Base-by-base conservation (phyloP, 2,797 vertebrate genomes). In the Toxotes lorentzi region DNA sequence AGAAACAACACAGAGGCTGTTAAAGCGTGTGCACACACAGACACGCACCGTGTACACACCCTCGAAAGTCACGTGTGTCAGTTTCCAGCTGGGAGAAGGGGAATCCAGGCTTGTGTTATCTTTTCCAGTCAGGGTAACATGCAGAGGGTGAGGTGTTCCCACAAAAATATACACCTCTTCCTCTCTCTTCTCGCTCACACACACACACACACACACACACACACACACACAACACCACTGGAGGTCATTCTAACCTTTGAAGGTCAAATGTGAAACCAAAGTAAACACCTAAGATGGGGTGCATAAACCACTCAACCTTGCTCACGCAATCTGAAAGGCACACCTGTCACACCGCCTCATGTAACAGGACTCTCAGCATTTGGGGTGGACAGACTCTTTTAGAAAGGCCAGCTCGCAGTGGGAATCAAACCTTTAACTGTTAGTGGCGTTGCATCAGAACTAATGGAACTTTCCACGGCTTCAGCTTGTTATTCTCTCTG, bases 121-220 rank as follows among this genome's bases (percentile, higher is more conserved):
- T 87, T 95, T 95, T 93, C 92, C 92, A 93, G 84, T 89, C 86
- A 79, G 82, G 79, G 86, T 83, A 85, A 85, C 53, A 70, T 77
- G 83, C 90, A 82, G 89, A 60, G 92, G 90, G 64, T 89, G 88
- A 95, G 87, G 88, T 92, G 86, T 91, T 93, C 90, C 89, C 89
- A 92, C 87, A 86, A 89, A 93, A 94, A 93, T 91, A 94, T 87
- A 88, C 90, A 92, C 84, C 82, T 94, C 91, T 94, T 94, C 89
- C 93, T 84, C 88, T 86, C 67, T 34, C 53, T 45, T 17, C 57
- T 41, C 59, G 70, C 50, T 61, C 77, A 75, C 61, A 78, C 76
- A 87, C 81, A 65, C 76, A 79, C 69, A 66, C 81, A 78, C 74
- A 78, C 70, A 75, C 78, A 69, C 70, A 74, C 38, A 65, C 76